Conservation (phyloP, 2,113 vertebrate genomes). For the Melospiza georgiana region DNA sequence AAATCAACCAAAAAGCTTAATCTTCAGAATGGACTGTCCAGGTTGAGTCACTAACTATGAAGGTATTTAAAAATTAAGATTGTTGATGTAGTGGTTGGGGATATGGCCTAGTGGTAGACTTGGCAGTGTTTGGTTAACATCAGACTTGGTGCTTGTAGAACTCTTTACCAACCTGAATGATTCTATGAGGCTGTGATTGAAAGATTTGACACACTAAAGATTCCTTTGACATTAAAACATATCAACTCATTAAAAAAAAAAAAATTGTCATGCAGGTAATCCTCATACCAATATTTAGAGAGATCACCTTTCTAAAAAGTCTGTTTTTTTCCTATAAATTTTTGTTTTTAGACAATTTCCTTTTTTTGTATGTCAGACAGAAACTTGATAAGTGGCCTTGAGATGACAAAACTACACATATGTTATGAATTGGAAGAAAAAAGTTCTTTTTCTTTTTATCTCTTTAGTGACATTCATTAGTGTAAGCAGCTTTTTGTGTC, state of each 20-base stretch:
- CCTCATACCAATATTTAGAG: neutral
- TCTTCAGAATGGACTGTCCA: neutral
- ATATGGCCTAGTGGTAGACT: neutral
- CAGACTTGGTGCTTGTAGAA: neutral
- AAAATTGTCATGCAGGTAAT: neutral
- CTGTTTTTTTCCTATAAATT: neutral
- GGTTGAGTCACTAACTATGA: accelerated
- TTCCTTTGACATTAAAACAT: neutral
- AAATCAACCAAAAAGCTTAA: neutral
- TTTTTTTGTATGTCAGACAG: neutral
- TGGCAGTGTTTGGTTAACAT: neutral
- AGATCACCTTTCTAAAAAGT: neutral
- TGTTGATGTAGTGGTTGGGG: neutral
- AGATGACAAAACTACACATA: neutral
- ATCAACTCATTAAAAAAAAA: neutral
- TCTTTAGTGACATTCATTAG: constrained; percentile 16
- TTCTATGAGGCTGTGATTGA: neutral
- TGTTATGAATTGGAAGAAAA: neutral
- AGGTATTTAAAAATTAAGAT: neutral
- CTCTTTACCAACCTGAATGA: neutral
- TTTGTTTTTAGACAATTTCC: neutral
- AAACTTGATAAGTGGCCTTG: neutral
- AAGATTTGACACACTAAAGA: neutral
- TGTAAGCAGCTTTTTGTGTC: neutral
- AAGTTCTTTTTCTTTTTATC: neutral